These are phyloP conservation scores for Gambelia wislizenii DNA, from an alignment of 2,797 vertebrate species.

Conservation along the genomic window DNA sequence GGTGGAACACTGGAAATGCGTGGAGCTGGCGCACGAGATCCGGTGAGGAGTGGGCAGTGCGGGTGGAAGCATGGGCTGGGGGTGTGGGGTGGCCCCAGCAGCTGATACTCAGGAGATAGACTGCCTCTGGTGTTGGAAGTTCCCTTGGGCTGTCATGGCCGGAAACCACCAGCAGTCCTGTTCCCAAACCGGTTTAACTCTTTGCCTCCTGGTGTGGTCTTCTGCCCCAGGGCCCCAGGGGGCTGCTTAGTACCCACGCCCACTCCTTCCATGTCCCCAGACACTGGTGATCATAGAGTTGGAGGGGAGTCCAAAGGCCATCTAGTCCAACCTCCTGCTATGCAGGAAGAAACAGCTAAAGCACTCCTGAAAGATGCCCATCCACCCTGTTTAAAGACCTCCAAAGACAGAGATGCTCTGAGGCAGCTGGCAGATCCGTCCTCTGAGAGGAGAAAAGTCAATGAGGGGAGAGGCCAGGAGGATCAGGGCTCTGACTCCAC, in stretches of 20 bases:
- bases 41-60: slow-evolving; percentile 78
- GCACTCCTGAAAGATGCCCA: too few relatives aligned
- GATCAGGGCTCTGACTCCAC: too few relatives aligned
- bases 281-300: too few relatives aligned
- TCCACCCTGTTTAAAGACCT: too few relatives aligned
- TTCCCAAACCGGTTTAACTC: background rate
- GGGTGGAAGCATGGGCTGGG: background rate
- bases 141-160: too few relatives aligned
- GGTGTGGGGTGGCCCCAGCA: too few relatives aligned
- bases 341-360: too few relatives aligned
- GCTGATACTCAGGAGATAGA: background rate
- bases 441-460: too few relatives aligned
- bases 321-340: too few relatives aligned
- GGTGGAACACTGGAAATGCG: slow-evolving; percentile 96
- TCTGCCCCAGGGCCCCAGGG: background rate
- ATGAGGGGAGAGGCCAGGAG: background rate
- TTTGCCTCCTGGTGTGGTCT: background rate
- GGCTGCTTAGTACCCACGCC: background rate
- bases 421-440: too few relatives aligned
- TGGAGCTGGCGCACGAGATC: slow-evolving; percentile 93
- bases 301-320: too few relatives aligned
- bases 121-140: background rate
- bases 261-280: background rate
- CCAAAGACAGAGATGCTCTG: too few relatives aligned
- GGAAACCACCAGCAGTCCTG: background rate